Evolutionary conservation across 1,140 invertebrate genomes (phyloP).

Genomic region (Aphelenchoides fujianensis): DNA sequence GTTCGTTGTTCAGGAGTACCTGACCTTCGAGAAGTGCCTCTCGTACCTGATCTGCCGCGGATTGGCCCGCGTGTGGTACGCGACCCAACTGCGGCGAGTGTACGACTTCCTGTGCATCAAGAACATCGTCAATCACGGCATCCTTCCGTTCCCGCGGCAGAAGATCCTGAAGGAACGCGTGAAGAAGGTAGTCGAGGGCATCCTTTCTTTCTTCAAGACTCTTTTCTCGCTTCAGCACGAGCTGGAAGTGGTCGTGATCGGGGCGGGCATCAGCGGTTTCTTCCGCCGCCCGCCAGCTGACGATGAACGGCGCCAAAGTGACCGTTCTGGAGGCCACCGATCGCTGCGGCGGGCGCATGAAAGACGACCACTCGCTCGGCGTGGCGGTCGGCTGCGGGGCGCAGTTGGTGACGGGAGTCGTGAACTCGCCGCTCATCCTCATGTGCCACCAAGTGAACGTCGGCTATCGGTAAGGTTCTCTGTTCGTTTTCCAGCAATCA

Average conservation of each 20-base stretch:
- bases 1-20: slow-evolving; percentile 62
- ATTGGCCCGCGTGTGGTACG: slow-evolving; percentile 63
- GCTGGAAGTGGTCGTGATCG: slow-evolving; percentile 64
- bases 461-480: slow-evolving; percentile 29
- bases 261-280: slow-evolving; percentile 62
- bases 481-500: not conserved
- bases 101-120: slow-evolving; percentile 63
- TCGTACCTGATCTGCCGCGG: slow-evolving; percentile 64
- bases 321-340: slow-evolving; percentile 64
- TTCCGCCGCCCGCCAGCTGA: slow-evolving; percentile 64
- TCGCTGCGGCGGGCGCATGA: slow-evolving; percentile 64
- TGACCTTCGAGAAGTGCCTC: slow-evolving; percentile 62
- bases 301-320: slow-evolving; percentile 64
- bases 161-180: slow-evolving; percentile 11
- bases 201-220: slow-evolving; percentile 10
- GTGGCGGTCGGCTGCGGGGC: slow-evolving; percentile 63
- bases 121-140: slow-evolving; percentile 65
- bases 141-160: slow-evolving; percentile 25
- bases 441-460: slow-evolving; percentile 64
- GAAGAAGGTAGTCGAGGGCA: not conserved
- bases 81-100: slow-evolving; percentile 60
- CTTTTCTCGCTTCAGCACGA: slow-evolving; percentile 28
- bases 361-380: slow-evolving; percentile 61
- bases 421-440: slow-evolving; percentile 66
- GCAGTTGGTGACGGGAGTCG: slow-evolving; percentile 64